Percentiles rank a stretch among this genome's conserved stretches.
These are phyloP conservation scores for Macrotis lagotis DNA, from an alignment of 2,113 vertebrate genomes.

Conservation along the genomic window DNA sequence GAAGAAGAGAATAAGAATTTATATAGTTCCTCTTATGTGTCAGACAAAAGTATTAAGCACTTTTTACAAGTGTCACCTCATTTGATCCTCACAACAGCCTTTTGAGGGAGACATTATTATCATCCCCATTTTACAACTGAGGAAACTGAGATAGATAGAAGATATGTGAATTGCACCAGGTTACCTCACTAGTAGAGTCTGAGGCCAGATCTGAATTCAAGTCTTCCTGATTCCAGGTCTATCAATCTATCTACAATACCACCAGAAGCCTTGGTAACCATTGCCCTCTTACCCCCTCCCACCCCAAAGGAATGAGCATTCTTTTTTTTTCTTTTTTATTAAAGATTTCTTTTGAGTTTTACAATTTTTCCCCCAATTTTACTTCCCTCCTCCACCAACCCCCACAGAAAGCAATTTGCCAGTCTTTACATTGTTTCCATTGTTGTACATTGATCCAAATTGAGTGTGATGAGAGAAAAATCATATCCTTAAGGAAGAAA, in stretches of 20 bases:
- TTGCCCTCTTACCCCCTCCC: background rate
- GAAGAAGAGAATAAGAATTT: background rate
- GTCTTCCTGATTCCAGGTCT: no score
- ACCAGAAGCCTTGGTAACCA: background rate
- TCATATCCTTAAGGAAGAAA: no score
- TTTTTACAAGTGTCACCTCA: background rate
- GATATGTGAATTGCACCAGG: background rate
- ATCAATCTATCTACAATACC: background rate
- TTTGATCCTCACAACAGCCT: background rate
- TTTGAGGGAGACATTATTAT: background rate
- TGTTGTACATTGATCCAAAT: no score
- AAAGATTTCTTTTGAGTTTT: no score
- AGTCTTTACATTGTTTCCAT: no score
- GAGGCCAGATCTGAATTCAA: background rate
- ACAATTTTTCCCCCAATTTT: no score
- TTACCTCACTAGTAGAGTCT: background rate
- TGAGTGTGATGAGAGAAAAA: no score
- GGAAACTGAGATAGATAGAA: background rate
- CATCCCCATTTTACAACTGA: background rate
- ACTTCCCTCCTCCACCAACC: no score
- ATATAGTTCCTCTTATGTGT: background rate
- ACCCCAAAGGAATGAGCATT: background rate
- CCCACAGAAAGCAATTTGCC: no score
- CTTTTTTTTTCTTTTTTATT: no score
- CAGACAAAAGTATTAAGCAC: fast-evolving